Percentiles rank a stretch among this genome's conserved stretches.
phyloP scores from a whole-genome alignment of 2,888 invertebrate species.

The Hypercompe scribonia region DNA sequence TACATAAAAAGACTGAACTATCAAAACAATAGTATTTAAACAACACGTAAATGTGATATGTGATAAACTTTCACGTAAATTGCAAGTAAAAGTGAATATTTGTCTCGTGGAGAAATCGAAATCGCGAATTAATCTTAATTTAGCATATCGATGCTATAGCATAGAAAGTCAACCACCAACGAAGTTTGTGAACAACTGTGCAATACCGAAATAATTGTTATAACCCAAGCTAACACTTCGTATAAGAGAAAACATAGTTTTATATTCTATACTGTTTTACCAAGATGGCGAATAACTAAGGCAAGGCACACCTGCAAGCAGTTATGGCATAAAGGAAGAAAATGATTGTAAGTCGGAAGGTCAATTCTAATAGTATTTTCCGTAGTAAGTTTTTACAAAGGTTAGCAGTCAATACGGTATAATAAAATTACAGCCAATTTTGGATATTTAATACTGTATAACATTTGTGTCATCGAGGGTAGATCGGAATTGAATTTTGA shows the following conservation, averaged over 20 bases:
- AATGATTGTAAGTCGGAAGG: neutral
- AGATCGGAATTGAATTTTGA: too few species aligned
- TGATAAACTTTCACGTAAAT: slow-evolving; percentile 1
- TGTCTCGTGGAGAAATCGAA: slow-evolving; percentile 9
- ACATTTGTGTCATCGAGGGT: too few species aligned
- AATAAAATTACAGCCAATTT: too few species aligned
- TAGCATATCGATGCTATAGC: slow-evolving; percentile 9
- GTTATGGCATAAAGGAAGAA: neutral
- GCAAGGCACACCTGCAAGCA: neutral
- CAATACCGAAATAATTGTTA: neutral
- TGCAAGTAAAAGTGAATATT: slow-evolving; percentile 6
- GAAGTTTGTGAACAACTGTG: neutral
- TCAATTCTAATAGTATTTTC: too few species aligned
- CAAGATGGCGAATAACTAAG: neutral
- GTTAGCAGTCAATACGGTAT: too few species aligned
- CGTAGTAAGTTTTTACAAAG: too few species aligned
- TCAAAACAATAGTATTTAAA: neutral
- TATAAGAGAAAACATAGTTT: neutral
- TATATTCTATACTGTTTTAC: neutral
- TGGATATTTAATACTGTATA: too few species aligned
- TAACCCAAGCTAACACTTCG: neutral
- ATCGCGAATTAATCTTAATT: slow-evolving; percentile 13
- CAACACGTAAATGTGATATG: neutral
- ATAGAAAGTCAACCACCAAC: slow-evolving; percentile 9
- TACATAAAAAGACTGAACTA: neutral